These are phyloP conservation scores for Altica lythri DNA, from an alignment of 2,888 invertebrate genomes.

Conservation along the genomic window DNA sequence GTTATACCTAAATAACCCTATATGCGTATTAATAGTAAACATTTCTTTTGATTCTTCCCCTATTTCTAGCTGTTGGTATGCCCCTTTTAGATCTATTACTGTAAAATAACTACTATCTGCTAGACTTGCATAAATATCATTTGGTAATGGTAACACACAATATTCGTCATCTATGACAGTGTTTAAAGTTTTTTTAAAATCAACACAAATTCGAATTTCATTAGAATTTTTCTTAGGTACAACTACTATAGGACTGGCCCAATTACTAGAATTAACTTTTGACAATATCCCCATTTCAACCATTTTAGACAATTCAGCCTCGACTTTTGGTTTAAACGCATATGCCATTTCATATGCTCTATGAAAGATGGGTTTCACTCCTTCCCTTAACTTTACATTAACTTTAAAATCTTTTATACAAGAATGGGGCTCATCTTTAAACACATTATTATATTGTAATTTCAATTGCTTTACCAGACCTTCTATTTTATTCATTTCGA, in stretches of 20 bases:
- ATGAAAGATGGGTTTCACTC: conserved; percentile 14
- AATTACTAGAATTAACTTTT: conserved; percentile 37
- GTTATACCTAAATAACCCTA: conserved; percentile 16
- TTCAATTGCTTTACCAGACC: not conserved
- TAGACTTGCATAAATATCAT: conserved; percentile 41
- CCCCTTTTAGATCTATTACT: conserved; percentile 7
- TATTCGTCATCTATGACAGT: conserved; percentile 39
- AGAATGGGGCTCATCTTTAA: conserved; percentile 7
- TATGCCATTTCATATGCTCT: conserved; percentile 34
- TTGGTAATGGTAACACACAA: conserved; percentile 44
- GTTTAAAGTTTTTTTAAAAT: conserved; percentile 46
- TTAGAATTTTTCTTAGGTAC: conserved; percentile 41
- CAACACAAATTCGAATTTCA: conserved; percentile 32
- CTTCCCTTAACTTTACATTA: conserved; percentile 17
- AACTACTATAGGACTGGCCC: conserved; percentile 46
- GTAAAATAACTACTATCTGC: conserved; percentile 2
- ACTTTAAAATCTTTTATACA: conserved; percentile 18
- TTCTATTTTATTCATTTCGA: no score
- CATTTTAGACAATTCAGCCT: conserved; percentile 34
- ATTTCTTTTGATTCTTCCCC: conserved; percentile 16
- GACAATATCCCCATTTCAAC: conserved; percentile 33
- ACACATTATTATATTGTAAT: conserved; percentile 5
- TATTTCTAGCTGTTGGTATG: conserved; percentile 8
- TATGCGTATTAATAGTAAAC: conserved; percentile 15
- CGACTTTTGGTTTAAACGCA: conserved; percentile 35